Conservation (phyloP, 2,113 vertebrate genomes). For the Thunnus thynnus region DNA sequence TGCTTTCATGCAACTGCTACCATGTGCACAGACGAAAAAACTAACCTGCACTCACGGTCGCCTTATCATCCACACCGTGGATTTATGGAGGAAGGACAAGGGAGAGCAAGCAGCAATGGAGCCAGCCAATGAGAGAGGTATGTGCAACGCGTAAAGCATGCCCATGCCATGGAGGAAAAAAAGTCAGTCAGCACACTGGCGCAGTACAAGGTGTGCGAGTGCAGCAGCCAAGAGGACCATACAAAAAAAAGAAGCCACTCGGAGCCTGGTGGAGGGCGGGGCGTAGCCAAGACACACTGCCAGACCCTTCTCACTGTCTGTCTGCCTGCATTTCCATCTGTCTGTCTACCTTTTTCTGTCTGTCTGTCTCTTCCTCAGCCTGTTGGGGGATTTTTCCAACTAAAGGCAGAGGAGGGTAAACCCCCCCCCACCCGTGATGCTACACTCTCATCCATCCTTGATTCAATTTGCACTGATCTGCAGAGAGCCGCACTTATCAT, state of each 20-base stretch:
- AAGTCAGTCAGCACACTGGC: constrained; percentile 59
- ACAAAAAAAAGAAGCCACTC: constrained; percentile 48
- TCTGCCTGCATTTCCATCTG: background rate
- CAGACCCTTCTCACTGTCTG: constrained; percentile 25
- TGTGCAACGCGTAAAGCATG: constrained; percentile 70
- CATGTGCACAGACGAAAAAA: background rate
- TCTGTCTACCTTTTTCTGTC: background rate
- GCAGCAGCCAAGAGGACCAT: constrained; percentile 58
- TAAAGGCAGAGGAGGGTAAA: constrained; percentile 44
- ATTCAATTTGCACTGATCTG: constrained; percentile 83
- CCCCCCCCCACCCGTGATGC: constrained; percentile 26
- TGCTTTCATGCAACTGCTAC: constrained; percentile 22
- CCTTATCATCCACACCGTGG: constrained; percentile 49
- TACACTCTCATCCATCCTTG: constrained; percentile 75
- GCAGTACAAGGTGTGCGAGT: constrained; percentile 60
- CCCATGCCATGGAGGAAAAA: constrained; percentile 66
- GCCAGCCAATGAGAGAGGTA: constrained; percentile 72
- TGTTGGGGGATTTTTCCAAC: constrained; percentile 42
- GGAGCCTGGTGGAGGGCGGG: constrained; percentile 36
- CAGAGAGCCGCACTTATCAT: constrained; percentile 73
- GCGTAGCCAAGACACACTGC: constrained; percentile 38
- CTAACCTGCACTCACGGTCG: constrained; percentile 2
- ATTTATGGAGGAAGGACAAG: constrained; percentile 46
- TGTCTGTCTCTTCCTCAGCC: constrained; percentile 3
- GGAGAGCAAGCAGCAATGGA: constrained; percentile 74